Conservation (phyloP, 23 tunicate genomes). For the Botrylloides violaceus region DNA sequence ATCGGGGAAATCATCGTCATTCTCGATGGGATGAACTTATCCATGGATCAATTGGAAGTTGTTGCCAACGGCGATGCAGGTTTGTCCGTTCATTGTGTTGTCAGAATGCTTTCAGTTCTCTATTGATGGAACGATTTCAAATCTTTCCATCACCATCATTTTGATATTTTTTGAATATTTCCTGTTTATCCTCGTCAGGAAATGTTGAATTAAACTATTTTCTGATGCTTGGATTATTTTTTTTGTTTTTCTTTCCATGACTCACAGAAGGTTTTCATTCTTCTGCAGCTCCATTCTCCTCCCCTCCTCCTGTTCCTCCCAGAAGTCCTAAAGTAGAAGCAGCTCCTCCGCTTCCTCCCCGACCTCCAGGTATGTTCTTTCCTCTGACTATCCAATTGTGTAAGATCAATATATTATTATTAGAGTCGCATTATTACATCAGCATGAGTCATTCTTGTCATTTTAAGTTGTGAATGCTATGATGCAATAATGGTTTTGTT, state of each 20-base stretch:
- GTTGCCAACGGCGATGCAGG: conserved; percentile 13
- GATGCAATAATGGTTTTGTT: too few species aligned
- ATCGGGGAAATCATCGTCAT: conserved; percentile 11
- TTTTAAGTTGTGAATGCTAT: too few species aligned
- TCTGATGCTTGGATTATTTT: too few species aligned
- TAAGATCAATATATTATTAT: neutral
- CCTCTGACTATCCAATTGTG: neutral
- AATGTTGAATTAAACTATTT: too few species aligned
- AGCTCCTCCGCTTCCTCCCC: conserved; percentile 20
- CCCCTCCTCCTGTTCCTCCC: conserved; percentile 21
- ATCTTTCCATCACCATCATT: too few species aligned
- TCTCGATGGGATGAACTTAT: conserved; percentile 8
- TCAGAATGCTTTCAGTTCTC: neutral
- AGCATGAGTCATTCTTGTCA: too few species aligned
- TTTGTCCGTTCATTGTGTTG: neutral
- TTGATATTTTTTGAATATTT: too few species aligned
- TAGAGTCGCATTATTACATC: too few species aligned
- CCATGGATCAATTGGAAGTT: neutral
- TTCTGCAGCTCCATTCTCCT: neutral
- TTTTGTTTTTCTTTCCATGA: too few species aligned
- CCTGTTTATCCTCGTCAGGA: too few species aligned
- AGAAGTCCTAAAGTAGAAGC: conserved; percentile 1
- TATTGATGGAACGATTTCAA: too few species aligned
- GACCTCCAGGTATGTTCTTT: conserved; percentile 14
- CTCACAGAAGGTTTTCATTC: neutral